These are phyloP conservation scores for Proteles cristata DNA, from an alignment of 2,113 vertebrate species.

Conservation along the genomic window DNA sequence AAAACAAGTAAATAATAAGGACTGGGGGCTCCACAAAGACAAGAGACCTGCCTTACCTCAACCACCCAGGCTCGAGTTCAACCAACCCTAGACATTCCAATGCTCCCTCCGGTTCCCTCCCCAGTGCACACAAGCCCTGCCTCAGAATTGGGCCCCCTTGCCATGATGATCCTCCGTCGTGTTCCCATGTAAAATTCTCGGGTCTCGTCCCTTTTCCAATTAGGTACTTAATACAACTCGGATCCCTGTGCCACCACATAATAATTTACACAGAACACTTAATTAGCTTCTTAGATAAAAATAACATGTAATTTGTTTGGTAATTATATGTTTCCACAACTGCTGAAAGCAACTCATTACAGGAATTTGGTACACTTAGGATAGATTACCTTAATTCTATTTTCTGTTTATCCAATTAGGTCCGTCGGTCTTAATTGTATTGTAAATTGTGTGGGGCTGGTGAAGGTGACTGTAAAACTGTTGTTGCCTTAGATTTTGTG, in stretches of 20 bases:
- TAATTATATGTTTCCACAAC: slow-evolving; percentile 86
- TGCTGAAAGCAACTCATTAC: slow-evolving; percentile 84
- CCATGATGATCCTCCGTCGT: neutral
- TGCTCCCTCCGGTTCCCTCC: neutral
- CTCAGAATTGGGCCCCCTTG: neutral
- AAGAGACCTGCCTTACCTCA: neutral
- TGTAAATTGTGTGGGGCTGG: slow-evolving; percentile 65
- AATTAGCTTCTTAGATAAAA: slow-evolving; percentile 84
- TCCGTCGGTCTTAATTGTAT: slow-evolving; percentile 71
- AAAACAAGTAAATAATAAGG: neutral
- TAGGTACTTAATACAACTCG: slow-evolving; percentile 78
- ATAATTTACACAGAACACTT: slow-evolving; percentile 83
- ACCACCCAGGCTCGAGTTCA: neutral
- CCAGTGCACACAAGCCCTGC: too few relatives aligned
- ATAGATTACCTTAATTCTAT: slow-evolving; percentile 86
- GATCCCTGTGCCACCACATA: slow-evolving; percentile 81
- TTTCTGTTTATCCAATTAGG: slow-evolving; percentile 85
- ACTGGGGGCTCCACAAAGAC: neutral
- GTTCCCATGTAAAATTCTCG: slow-evolving; percentile 64
- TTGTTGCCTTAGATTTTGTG: slow-evolving; percentile 66
- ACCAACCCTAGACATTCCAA: neutral
- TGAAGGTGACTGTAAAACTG: slow-evolving; percentile 66
- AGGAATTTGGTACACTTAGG: slow-evolving; percentile 78
- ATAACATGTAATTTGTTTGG: slow-evolving; percentile 83
- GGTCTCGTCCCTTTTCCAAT: slow-evolving; percentile 76